Percentiles rank a stretch among this genome's conserved stretches.
These are phyloP conservation scores for Hydrotaea cyrtoneurina DNA, from an alignment of 2,888 invertebrate genomes.

Conservation along the genomic window DNA sequence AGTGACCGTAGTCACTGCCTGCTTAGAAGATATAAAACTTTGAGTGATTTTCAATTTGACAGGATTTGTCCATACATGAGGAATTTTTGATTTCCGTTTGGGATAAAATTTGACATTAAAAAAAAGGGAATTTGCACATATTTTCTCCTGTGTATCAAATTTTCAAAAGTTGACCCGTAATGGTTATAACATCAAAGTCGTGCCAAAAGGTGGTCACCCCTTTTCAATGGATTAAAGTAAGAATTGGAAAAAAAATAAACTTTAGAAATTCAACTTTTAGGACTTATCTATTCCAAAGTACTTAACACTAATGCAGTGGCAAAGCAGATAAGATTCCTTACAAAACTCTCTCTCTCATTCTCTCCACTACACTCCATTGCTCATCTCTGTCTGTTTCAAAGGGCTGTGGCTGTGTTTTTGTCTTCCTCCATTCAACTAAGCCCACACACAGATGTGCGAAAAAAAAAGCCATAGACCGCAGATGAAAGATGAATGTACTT, in stretches of 20 bases:
- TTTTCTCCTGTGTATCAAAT: too few species aligned
- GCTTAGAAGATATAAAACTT: too few species aligned
- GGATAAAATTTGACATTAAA: too few species aligned
- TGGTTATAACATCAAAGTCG: too few species aligned
- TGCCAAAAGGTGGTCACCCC: too few species aligned
- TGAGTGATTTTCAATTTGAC: too few species aligned
- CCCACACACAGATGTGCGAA: not conserved
- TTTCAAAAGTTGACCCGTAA: too few species aligned
- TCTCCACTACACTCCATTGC: too few species aligned
- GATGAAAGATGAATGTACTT: conserved; percentile 29
- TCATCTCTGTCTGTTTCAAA: conserved; percentile 4
- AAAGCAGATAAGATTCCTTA: not conserved
- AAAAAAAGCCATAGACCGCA: conserved; percentile 25
- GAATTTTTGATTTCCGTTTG: too few species aligned
- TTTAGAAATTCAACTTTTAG: conserved; percentile 2
- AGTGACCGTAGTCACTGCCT: too few species aligned
- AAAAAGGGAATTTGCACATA: too few species aligned
- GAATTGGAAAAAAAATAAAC: conserved; percentile 26
- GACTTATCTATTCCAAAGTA: conserved; percentile 17
- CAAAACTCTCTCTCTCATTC: conserved; percentile 7
- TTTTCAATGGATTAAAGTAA: not conserved
- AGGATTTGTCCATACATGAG: too few species aligned
- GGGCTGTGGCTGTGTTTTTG: not conserved
- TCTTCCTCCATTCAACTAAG: not conserved
- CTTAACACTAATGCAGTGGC: conserved; percentile 29